Evolutionary conservation across 2,113 vertebrate species (phyloP).

Genomic region (Xyrauchen texanus): DNA sequence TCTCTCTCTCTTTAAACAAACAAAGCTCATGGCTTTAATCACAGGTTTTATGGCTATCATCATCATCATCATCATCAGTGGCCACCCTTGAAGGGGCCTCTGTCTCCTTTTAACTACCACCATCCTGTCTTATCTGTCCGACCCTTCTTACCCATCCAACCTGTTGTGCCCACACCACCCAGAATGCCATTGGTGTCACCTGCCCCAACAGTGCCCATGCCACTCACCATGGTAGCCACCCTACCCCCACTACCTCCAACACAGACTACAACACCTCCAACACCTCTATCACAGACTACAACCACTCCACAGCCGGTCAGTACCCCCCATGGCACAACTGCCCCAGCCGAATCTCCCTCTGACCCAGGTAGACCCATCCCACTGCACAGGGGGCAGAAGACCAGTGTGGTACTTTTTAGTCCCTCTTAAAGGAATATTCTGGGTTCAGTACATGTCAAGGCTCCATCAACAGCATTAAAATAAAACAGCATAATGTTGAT

Average conservation of each 20-base stretch:
- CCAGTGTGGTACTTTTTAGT: background rate
- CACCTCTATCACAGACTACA: background rate
- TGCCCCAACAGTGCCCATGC: slow-evolving; percentile 28
- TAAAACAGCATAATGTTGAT: too few relatives aligned
- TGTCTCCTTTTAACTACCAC: slow-evolving; percentile 45
- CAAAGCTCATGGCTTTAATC: slow-evolving; percentile 64
- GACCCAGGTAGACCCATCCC: slow-evolving; percentile 56
- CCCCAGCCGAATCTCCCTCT: slow-evolving; percentile 45
- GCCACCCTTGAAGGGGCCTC: slow-evolving; percentile 51
- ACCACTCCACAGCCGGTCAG: slow-evolving; percentile 48
- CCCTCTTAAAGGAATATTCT: too few relatives aligned
- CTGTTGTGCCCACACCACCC: slow-evolving; percentile 27
- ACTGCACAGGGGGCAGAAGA: background rate
- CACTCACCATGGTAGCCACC: slow-evolving; percentile 11
- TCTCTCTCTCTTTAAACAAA: slow-evolving; percentile 44
- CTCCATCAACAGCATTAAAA: too few relatives aligned
- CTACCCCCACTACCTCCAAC: slow-evolving; percentile 28
- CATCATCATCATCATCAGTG: slow-evolving; percentile 34
- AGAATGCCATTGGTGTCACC: slow-evolving; percentile 23
- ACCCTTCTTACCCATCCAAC: background rate
- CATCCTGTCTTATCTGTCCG: slow-evolving; percentile 38
- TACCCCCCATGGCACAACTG: slow-evolving; percentile 48
- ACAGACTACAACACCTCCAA: background rate
- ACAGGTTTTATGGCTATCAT: slow-evolving; percentile 63
- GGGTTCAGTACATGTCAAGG: too few relatives aligned